Base-by-base conservation (phyloP, 2,113 vertebrate species). In the Lynx canadensis region DNA sequence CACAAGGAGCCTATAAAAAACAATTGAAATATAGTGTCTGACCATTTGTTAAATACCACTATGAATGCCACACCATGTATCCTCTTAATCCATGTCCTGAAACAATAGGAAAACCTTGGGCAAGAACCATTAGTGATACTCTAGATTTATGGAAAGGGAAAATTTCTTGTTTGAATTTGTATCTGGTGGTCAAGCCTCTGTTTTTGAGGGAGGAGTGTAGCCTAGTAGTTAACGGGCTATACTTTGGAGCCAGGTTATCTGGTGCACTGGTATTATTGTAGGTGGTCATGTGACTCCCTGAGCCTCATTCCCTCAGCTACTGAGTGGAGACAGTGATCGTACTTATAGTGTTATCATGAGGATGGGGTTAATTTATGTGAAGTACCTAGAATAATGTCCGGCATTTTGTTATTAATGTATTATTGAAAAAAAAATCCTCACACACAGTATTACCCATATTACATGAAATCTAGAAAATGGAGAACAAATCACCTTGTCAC, bases 1-100 rank as follows among this genome's bases (percentile, higher is more conserved):
- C 18, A 55, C 63, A 79, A 50, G 16, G 31, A 83, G 14, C 63
- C 76, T 91, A 33, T 95, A 52, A 91, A 95, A 91, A 91, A 84
- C 48, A 63, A 33, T 16, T 79, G 48, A 94, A 93, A 36, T 82
- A 4, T 71, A 63, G 27, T 91, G 93, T 96, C n/a, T 96, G 50
- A 89, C 95, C 85, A 94, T 93, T 48, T 90, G 63, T 88, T 79
- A 96, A 88, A 36, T 95, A 76, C 48, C 23, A 29, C 83, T 73
- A 21, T 79, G 86, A 96, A 55, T 60, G 10, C 50, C 36, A 69
- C 12, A 74, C 48, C 18, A 50, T 25, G 2, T 45, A 52, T 84
- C n/a, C 4, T 89, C 50, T 88, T 71, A 69, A 78, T 91, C 74
- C 86, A 38, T 21, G 79, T 78, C 78, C 66, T 91, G 38, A 93